Conservation (phyloP, 2,888 invertebrate species). For the Petrolisthes cinctipes region DNA sequence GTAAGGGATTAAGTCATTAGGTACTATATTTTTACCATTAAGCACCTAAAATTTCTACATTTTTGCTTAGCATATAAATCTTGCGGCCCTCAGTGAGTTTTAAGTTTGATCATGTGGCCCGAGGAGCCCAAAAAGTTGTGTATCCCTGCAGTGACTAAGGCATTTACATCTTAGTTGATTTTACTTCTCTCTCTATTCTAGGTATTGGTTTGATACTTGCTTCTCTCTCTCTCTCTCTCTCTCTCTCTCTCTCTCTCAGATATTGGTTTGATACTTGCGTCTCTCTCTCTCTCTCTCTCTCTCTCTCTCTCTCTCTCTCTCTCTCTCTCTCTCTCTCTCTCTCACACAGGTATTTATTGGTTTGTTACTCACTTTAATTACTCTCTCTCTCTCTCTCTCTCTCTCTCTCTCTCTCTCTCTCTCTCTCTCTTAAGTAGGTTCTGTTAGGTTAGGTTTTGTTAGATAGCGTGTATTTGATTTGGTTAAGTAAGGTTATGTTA, state of each 20-base stretch:
- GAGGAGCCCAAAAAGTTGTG: no score
- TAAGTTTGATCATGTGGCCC: no score
- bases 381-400: background rate
- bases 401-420: slow-evolving; percentile 2
- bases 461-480: background rate
- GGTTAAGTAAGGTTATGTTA: no score
- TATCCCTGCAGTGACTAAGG: no score
- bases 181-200: background rate
- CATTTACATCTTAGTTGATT: background rate
- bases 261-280: background rate
- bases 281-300: background rate
- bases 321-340: background rate
- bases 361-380: background rate
- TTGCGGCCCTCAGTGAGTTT: no score
- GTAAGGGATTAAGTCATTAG: no score
- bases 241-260: background rate
- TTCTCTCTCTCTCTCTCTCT: background rate
- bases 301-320: background rate
- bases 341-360: background rate
- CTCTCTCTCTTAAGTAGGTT: background rate
- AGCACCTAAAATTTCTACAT: no score
- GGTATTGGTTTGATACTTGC: background rate
- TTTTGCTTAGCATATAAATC: no score
- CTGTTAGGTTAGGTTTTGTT: background rate
- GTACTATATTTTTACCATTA: no score